phyloP scores from a whole-genome alignment of 2,797 vertebrate species.

The Setipinna tenuifilis region DNA sequence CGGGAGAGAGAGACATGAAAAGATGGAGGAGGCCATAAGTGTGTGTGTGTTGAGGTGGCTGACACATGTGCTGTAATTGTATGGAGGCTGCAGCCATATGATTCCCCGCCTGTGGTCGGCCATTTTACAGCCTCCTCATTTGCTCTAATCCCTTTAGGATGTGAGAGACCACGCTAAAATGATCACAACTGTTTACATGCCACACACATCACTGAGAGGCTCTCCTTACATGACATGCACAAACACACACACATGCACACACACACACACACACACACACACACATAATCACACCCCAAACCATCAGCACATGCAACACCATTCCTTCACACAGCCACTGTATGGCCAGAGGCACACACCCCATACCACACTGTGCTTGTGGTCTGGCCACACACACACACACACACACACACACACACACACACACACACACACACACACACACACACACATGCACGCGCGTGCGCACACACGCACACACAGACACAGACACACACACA shows the following conservation, averaged over 20 bases:
- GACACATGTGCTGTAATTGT: not conserved
- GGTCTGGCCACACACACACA: not conserved
- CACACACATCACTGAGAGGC: constrained; percentile 7
- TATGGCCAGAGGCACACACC: not conserved
- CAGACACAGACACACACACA: constrained; percentile 2
- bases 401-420: constrained; percentile 6
- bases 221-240: not conserved
- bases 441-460: constrained; percentile 28
- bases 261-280: not conserved
- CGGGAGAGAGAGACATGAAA: too few species aligned
- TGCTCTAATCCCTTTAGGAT: not conserved
- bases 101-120: not conserved
- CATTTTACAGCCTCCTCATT: not conserved
- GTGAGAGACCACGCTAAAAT: constrained; percentile 6
- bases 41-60: not conserved
- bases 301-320: not conserved
- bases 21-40: not conserved
- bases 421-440: constrained; percentile 6
- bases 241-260: constrained; percentile 19
- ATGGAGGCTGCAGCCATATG: not conserved
- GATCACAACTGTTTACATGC: not conserved
- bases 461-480: not conserved
- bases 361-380: not conserved
- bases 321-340: not conserved
- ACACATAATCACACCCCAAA: constrained; percentile 14